Percentiles rank a stretch among this genome's conserved stretches.
Conservation (phyloP, 2,888 invertebrate genomes). For the Euproctis similis region DNA sequence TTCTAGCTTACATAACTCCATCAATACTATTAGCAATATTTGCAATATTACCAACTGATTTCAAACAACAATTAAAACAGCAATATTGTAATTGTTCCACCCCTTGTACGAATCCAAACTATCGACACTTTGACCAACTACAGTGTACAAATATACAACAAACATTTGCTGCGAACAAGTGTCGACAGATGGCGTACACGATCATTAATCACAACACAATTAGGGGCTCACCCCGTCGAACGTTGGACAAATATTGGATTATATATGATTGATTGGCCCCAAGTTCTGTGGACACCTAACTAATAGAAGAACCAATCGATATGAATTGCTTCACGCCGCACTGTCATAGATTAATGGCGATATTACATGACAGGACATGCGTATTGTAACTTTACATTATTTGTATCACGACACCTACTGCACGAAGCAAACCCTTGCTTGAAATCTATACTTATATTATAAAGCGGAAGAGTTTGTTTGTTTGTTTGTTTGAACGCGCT, state of each 20-base stretch:
- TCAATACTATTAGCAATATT: too few species aligned
- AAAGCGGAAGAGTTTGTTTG: too few species aligned
- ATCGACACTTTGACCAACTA: slow-evolving; percentile 5
- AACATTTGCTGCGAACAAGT: slow-evolving; percentile 32
- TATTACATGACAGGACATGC: slow-evolving; percentile 10
- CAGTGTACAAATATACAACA: slow-evolving; percentile 22
- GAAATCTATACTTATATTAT: too few species aligned
- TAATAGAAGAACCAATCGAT: slow-evolving; percentile 32
- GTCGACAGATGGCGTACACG: slow-evolving; percentile 23
- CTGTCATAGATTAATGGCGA: slow-evolving; percentile 24
- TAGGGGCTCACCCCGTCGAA: slow-evolving; percentile 30
- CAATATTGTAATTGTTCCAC: too few species aligned
- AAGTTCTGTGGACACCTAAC: slow-evolving; percentile 41
- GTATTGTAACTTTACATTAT: slow-evolving; percentile 2
- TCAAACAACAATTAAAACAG: too few species aligned
- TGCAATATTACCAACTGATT: too few species aligned
- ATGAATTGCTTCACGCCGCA: slow-evolving; percentile 21
- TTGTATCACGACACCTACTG: too few species aligned
- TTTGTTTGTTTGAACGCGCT: too few species aligned
- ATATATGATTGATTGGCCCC: slow-evolving; percentile 52
- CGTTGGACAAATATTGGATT: slow-evolving; percentile 49
- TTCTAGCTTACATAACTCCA: too few species aligned
- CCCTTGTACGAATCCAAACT: too few species aligned
- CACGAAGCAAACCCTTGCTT: too few species aligned
- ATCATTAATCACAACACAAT: slow-evolving; percentile 46